These are phyloP conservation scores for Hemithea aestivaria DNA, from an alignment of 2,888 invertebrate species.

Conservation along the genomic window DNA sequence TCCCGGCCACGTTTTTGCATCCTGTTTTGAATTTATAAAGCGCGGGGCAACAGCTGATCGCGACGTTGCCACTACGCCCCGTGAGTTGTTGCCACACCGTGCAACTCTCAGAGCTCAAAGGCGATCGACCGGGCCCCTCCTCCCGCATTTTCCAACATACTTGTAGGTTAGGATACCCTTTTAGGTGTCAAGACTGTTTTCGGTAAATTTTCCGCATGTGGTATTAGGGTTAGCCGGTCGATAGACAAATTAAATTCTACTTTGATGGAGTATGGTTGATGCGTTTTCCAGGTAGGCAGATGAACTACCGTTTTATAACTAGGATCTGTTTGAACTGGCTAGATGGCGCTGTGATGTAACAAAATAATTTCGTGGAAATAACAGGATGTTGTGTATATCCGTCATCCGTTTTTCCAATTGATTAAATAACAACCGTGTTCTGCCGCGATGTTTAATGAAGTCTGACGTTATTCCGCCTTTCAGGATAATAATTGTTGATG, in stretches of 20 bases:
- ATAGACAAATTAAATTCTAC: constrained; percentile 29
- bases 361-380: too few relatives aligned
- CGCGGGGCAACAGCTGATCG: constrained; percentile 69
- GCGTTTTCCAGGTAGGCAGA: too few relatives aligned
- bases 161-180: constrained; percentile 20
- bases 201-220: constrained; percentile 30
- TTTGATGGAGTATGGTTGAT: constrained; percentile 9
- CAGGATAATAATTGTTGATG: too few relatives aligned
- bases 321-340: too few relatives aligned
- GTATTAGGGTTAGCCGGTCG: constrained; percentile 44
- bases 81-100: constrained; percentile 56
- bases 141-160: constrained; percentile 49
- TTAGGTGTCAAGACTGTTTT: constrained; percentile 31
- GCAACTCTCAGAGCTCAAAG: constrained; percentile 46
- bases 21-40: constrained; percentile 70
- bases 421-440: too few relatives aligned
- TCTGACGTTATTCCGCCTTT: too few relatives aligned
- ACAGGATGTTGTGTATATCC: too few relatives aligned
- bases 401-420: too few relatives aligned
- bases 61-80: constrained; percentile 50
- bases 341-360: too few relatives aligned
- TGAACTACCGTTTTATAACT: too few relatives aligned
- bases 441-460: too few relatives aligned
- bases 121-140: constrained; percentile 68
- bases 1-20: constrained; percentile 54